Evolutionary conservation across 2,888 invertebrate species (phyloP).

Genomic region (Hermaeophaga mercurialis): DNA sequence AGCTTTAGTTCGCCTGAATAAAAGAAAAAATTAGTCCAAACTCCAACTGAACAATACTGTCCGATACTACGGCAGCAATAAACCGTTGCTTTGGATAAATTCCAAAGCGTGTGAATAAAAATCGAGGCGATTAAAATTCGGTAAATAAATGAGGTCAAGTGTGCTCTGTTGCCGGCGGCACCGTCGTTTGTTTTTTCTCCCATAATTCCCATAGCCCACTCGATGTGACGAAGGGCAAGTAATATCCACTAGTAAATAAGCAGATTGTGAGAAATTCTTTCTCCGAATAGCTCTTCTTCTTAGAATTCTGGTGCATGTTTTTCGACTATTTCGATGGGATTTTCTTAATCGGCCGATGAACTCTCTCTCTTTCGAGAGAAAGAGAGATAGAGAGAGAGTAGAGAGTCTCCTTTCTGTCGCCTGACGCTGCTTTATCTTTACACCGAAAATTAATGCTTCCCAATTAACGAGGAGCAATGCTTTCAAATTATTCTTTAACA

Average conservation of each 20-base stretch:
- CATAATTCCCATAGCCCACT: constrained; percentile 7
- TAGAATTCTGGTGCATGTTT: constrained; percentile 9
- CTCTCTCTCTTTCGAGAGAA: too few relatives aligned
- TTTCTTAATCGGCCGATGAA: constrained; percentile 28
- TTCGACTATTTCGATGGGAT: constrained; percentile 22
- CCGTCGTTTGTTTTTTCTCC: neutral
- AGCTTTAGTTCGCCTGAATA: too few relatives aligned
- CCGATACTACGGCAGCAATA: too few relatives aligned
- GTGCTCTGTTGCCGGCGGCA: neutral
- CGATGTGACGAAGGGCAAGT: neutral
- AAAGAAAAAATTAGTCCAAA: too few relatives aligned
- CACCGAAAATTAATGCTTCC: neutral
- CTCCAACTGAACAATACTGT: too few relatives aligned
- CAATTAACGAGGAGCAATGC: too few relatives aligned
- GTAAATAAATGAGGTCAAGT: constrained; percentile 3
- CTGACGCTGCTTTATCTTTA: neutral
- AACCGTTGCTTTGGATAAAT: too few relatives aligned
- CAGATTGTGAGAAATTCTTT: constrained; percentile 19
- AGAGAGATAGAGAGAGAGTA: too few relatives aligned
- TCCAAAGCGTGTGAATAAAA: too few relatives aligned
- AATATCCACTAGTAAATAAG: neutral
- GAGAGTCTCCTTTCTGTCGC: constrained; percentile 17
- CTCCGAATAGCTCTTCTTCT: constrained; percentile 17
- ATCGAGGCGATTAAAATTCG: neutral
- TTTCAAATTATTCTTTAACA: too few relatives aligned